A percentile compares a stretch with the other conserved stretches of the same genome.
These are phyloP conservation scores for Andricus curvator DNA, from an alignment of 2,888 invertebrate species.

Conservation along the genomic window DNA sequence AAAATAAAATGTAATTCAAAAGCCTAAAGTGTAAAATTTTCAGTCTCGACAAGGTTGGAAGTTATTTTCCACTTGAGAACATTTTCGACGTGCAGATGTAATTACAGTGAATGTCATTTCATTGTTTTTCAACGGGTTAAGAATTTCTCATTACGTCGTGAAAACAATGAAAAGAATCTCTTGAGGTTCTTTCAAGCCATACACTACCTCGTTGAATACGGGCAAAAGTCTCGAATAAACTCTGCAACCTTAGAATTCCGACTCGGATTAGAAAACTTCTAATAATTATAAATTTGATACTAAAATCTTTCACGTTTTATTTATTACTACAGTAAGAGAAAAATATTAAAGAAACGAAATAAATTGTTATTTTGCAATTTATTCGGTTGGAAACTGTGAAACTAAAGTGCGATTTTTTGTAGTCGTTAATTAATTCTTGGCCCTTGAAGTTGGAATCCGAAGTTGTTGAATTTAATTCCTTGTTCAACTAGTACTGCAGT, in stretches of 20 bases:
- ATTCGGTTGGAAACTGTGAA: background rate
- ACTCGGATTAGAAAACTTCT: background rate
- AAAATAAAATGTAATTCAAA: background rate
- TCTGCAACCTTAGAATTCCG: conserved; percentile 1
- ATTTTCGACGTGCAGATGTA: conserved; percentile 13
- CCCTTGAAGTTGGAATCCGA: background rate
- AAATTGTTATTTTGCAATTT: background rate
- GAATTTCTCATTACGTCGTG: conserved; percentile 27
- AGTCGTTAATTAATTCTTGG: background rate
- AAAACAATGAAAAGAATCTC: conserved; percentile 30
- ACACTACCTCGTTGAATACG: background rate
- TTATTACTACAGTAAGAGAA: background rate
- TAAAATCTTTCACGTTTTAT: background rate
- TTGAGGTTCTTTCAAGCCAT: conserved; percentile 29
- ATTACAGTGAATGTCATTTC: conserved; percentile 33
- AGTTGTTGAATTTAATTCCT: conserved; percentile 16
- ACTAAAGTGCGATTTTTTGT: background rate
- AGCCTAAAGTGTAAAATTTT: background rate
- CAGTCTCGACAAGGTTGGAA: background rate
- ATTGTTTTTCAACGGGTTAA: conserved; percentile 30
- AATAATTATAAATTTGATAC: background rate
- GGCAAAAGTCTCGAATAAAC: conserved; percentile 23
- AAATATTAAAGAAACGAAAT: background rate
- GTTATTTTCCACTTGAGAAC: conserved; percentile 18
- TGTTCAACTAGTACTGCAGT: conserved; percentile 11